Base-by-base conservation (phyloP, 2,113 vertebrate genomes). In the Hemicordylus capensis region DNA sequence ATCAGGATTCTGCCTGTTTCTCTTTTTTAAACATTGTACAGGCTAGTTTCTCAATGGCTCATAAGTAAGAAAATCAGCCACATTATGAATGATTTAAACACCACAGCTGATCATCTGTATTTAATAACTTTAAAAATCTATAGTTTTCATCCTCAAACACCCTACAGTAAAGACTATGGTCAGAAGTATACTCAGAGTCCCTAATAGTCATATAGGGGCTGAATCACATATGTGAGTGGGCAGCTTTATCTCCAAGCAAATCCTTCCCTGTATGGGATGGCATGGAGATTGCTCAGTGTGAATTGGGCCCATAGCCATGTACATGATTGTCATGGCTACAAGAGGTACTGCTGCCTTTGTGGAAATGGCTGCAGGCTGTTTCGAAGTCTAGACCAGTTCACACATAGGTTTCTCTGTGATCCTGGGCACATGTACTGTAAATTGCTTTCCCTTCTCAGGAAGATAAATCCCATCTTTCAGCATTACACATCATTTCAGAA, bases 1-100 rank as follows among this genome's bases (percentile, higher is more conserved):
- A 95, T 95, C 94, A 95, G 39, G 59, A 34, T 44, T 22, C 1
- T 73, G 76, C 84, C 82, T 89, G 90, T 91, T 88, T 83, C 89
- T 85, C 67, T 76, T 46, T 93, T 63, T 54, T 15, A 56, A 54
- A 69, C 66, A n/a, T 39, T 67, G 24, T 26, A 42, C 46, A 80
- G 85, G 84, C 66, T 74, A 90, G 83, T 89, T 89, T 87, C 81
- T 51, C 64, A 90, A 90, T 86, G 10, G 51, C 51, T 76, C n/a
- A 48, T 37, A 31, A 76, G 37, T 61, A 54, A 34, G 17, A 51
- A 37, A 42, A n/a, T 70, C 1, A 48, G 31, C 12, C n/a, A 84
- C 3, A 31, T 5, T 84, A 77, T 83, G 83, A 31, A 46, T 24
- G 34, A 61, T 39, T 48, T 69, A 37, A 69, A 39, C 10, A 31